Conservation (phyloP, 2,113 vertebrate species). For the Colossoma macropomum region DNA sequence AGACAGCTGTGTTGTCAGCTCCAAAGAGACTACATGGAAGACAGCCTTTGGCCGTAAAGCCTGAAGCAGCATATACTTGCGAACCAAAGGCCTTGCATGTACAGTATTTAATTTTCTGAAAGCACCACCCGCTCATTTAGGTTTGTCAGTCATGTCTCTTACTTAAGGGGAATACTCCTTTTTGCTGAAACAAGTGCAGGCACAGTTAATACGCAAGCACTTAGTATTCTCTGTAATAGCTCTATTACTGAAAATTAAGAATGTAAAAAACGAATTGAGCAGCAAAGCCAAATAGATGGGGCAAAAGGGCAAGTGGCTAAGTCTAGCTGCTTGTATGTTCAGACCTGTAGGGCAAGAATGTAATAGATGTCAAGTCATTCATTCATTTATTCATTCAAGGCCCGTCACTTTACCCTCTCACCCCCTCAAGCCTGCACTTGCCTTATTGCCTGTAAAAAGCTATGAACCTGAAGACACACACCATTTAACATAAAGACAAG, state of each 20-base stretch:
- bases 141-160: background rate
- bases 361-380: background rate
- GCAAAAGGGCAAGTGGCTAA: background rate
- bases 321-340: too few relatives aligned
- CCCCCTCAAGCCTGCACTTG: conserved; percentile 5
- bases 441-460: background rate
- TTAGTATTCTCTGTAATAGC: background rate
- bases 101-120: background rate
- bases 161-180: background rate
- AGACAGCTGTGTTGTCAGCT: conserved; percentile 8
- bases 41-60: background rate
- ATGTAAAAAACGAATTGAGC: background rate
- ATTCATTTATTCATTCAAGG: background rate
- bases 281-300: background rate
- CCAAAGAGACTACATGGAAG: background rate
- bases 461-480: background rate
- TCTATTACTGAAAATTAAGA: background rate
- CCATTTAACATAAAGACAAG: conserved; percentile 15
- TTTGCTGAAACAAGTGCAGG: background rate
- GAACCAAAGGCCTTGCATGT: background rate
- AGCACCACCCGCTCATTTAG: background rate
- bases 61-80: background rate
- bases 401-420: background rate
- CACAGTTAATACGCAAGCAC: background rate
- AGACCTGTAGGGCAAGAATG: background rate